Percentiles rank a stretch among this genome's conserved stretches.
Conservation (phyloP, 2,797 vertebrate species). For the Galagoides demidoff region DNA sequence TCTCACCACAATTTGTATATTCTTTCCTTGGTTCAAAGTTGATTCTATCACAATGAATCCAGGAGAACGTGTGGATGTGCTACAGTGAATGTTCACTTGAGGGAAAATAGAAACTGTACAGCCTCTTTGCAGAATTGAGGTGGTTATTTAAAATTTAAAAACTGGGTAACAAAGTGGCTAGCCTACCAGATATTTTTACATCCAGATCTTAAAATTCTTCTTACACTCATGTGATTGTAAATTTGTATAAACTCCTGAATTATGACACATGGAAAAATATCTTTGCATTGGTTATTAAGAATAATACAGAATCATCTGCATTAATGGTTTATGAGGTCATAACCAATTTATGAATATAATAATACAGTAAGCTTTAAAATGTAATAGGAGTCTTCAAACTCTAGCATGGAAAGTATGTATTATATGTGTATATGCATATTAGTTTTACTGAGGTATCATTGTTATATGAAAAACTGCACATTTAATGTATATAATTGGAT, state of each 20-base stretch:
- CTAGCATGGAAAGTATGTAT: background rate
- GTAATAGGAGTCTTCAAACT: constrained; percentile 54
- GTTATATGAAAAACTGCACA: background rate
- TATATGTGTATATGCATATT: background rate
- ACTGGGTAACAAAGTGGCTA: background rate
- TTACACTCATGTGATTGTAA: background rate
- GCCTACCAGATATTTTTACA: constrained; percentile 52
- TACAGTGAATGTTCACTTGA: background rate
- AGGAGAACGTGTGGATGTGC: background rate
- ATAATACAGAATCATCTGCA: constrained; percentile 41
- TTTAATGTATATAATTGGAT: background rate
- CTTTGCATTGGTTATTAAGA: constrained; percentile 72
- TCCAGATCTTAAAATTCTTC: constrained; percentile 61
- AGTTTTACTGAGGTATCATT: background rate
- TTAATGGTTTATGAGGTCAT: constrained; percentile 76
- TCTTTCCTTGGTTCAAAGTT: background rate
- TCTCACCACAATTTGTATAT: background rate
- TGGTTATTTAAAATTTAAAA: constrained; percentile 46
- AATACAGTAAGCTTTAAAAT: constrained; percentile 66
- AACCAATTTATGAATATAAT: constrained; percentile 74
- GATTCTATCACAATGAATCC: background rate
- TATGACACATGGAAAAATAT: constrained; percentile 56
- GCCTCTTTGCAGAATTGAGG: constrained; percentile 12
- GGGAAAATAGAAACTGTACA: constrained; percentile 7
- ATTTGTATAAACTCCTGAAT: constrained; percentile 60